These are phyloP conservation scores for Campaea margaritaria DNA, from an alignment of 2,888 invertebrate genomes.

Conservation along the genomic window DNA sequence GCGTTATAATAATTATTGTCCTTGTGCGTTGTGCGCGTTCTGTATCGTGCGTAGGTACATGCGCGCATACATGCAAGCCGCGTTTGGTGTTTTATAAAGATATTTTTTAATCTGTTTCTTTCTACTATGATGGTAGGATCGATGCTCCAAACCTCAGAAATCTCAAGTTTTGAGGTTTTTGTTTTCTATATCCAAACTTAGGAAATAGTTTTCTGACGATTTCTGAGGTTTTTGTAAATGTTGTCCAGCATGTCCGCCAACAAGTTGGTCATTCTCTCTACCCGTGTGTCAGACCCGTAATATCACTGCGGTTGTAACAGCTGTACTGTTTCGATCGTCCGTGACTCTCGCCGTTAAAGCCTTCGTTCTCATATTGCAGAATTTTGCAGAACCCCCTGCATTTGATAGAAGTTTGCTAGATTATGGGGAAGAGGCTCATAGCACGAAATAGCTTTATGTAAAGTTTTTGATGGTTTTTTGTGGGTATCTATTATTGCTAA, in stretches of 20 bases:
- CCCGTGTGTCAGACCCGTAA: conserved; percentile 35
- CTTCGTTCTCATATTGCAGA: conserved; percentile 46
- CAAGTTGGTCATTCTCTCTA: neutral
- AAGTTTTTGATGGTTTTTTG: conserved; percentile 11
- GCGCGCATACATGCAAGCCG: too few species aligned
- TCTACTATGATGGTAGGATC: too few species aligned
- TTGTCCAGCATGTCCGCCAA: neutral
- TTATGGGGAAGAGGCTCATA: conserved; percentile 3
- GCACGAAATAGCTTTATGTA: neutral
- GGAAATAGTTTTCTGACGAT: too few species aligned
- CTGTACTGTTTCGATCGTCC: conserved; percentile 53
- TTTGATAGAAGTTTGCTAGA: conserved; percentile 29
- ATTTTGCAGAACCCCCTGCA: conserved; percentile 26
- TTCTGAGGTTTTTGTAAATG: neutral
- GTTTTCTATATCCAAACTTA: too few species aligned
- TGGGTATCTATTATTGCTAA: too few species aligned
- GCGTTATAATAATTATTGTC: too few species aligned
- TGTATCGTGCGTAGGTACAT: too few species aligned
- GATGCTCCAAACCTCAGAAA: too few species aligned
- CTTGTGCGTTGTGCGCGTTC: too few species aligned
- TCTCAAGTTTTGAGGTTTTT: too few species aligned
- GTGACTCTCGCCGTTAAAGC: conserved; percentile 57
- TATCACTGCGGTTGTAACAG: conserved; percentile 59
- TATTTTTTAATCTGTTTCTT: too few species aligned
- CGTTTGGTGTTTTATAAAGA: too few species aligned